These are phyloP conservation scores for Agriopis aurantiaria DNA, from an alignment of 2,888 invertebrate genomes.

Conservation along the genomic window DNA sequence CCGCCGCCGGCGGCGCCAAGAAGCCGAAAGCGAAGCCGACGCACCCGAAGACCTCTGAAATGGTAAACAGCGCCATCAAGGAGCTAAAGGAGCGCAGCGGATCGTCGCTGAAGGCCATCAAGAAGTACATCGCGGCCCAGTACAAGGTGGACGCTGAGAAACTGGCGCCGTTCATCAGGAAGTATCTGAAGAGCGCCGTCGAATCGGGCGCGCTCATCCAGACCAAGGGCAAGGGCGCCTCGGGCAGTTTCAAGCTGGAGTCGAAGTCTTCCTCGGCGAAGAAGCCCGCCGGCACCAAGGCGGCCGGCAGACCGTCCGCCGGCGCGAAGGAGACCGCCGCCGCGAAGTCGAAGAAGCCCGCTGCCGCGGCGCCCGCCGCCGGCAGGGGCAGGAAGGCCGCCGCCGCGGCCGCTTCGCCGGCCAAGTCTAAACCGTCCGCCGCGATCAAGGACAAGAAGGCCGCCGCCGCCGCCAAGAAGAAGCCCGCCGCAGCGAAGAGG, in stretches of 20 bases:
- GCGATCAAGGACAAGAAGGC: constrained; percentile 17
- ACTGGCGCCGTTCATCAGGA: constrained; percentile 86
- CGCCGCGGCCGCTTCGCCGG: constrained; percentile 50
- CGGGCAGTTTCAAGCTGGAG: constrained; percentile 57
- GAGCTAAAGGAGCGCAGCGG: constrained; percentile 86
- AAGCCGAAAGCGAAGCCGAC: constrained; percentile 67
- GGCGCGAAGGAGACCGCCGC: constrained; percentile 48
- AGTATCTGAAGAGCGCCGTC: constrained; percentile 85
- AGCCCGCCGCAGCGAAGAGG: constrained; percentile 31
- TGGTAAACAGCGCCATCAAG: constrained; percentile 87
- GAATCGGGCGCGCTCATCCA: constrained; percentile 81
- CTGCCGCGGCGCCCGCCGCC: constrained; percentile 43
- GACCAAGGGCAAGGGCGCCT: constrained; percentile 85
- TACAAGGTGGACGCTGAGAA: constrained; percentile 88
- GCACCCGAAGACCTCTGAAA: constrained; percentile 64
- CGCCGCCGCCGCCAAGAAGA: constrained; percentile 41
- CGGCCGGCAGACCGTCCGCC: constrained; percentile 37
- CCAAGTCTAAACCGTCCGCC: constrained; percentile 51
- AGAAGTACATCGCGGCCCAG: constrained; percentile 84
- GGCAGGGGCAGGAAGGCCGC: constrained; percentile 45
- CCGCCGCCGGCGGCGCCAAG: constrained; percentile 47
- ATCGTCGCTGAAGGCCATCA: constrained; percentile 86
- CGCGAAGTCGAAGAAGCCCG: constrained; percentile 45
- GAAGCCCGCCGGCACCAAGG: constrained; percentile 43
- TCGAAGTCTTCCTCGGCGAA: constrained; percentile 21